These are phyloP conservation scores for Beroe ovata DNA, from an alignment of 37 sponge, comb jelly and placozoan genomes.

Conservation along the genomic window DNA sequence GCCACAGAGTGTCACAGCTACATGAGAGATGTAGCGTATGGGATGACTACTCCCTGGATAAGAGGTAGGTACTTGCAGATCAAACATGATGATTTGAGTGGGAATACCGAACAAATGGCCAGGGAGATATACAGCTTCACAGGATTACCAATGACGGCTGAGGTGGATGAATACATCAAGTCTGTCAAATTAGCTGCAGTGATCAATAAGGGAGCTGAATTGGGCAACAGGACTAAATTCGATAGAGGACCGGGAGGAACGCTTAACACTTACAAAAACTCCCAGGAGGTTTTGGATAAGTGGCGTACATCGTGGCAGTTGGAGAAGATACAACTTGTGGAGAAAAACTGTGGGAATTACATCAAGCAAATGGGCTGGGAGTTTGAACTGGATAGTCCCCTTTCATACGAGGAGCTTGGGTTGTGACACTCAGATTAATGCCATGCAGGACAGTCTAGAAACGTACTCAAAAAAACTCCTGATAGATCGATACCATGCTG, in stretches of 20 bases:
- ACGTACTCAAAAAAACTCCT: no score
- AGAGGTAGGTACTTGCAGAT: neutral
- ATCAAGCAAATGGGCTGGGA: neutral
- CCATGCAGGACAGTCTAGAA: no score
- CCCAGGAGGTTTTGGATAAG: neutral
- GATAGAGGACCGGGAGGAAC: neutral
- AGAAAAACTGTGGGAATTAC: neutral
- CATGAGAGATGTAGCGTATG: neutral
- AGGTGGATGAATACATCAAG: neutral
- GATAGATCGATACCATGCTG: no score
- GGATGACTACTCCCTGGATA: neutral
- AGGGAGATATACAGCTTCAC: neutral
- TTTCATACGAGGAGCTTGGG: no score
- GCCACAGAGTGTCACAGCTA: conserved; percentile 11
- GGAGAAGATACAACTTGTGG: neutral
- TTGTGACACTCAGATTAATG: no score
- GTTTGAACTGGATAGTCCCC: neutral
- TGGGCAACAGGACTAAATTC: no score
- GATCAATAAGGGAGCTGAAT: neutral
- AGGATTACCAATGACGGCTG: neutral
- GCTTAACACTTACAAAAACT: neutral
- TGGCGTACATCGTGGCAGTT: neutral
- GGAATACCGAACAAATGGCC: neutral
- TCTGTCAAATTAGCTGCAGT: neutral
- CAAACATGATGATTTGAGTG: neutral